phyloP scores from a whole-genome alignment of 2,797 vertebrate genomes.

The Xerus rutilus region DNA sequence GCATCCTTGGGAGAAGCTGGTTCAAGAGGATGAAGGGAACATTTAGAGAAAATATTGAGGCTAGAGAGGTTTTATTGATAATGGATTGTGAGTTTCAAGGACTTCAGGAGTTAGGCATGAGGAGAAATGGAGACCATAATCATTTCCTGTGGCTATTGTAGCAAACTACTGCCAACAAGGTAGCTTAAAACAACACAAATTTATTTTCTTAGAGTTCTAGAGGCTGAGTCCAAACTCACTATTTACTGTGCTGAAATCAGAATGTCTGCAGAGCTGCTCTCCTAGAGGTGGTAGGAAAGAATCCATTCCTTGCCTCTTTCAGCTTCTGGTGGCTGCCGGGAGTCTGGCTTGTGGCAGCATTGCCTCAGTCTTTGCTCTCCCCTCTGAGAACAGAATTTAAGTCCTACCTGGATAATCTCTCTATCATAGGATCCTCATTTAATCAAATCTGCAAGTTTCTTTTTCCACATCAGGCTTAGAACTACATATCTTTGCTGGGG shows the following conservation, averaged over 20 bases:
- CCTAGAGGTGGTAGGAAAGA: too few species aligned
- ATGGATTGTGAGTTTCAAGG: not conserved
- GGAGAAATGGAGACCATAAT: not conserved
- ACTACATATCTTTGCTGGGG: not conserved
- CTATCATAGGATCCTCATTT: not conserved
- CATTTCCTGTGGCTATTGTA: not conserved
- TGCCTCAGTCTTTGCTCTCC: not conserved
- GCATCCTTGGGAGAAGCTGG: not conserved
- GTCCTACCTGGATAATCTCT: not conserved
- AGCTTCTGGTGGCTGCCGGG: not conserved
- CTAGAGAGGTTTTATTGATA: not conserved
- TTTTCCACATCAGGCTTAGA: not conserved
- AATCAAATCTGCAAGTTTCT: not conserved
- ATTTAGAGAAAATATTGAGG: not conserved
- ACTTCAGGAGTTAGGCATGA: not conserved
- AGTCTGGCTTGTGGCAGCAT: not conserved
- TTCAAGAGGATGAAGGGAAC: not conserved
- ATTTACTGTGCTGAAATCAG: not conserved
- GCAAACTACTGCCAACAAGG: too few species aligned
- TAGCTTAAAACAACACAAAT: not conserved
- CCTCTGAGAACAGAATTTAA: not conserved
- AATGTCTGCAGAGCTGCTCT: not conserved
- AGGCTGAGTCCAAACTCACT: not conserved
- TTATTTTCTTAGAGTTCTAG: not conserved
- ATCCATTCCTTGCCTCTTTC: not conserved